Conservation (phyloP, 2,888 invertebrate species). For the Pteria penguin region DNA sequence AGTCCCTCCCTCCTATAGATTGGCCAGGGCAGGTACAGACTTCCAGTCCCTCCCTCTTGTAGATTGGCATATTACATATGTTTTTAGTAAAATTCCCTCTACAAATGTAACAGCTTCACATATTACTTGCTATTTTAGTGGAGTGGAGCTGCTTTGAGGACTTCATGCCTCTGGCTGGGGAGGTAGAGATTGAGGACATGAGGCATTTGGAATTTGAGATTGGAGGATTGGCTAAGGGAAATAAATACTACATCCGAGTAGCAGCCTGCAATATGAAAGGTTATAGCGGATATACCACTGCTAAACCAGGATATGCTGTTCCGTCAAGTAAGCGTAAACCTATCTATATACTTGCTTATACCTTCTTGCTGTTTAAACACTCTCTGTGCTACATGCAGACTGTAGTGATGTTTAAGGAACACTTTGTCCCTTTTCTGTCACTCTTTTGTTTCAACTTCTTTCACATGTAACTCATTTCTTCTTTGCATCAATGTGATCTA, state of each 20-base stretch:
- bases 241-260: constrained; percentile 93
- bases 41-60: too few species aligned
- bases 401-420: too few species aligned
- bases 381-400: too few species aligned
- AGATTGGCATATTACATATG: too few species aligned
- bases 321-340: constrained; percentile 96
- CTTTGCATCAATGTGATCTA: too few species aligned
- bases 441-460: neutral
- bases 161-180: constrained; percentile 90
- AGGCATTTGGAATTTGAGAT: constrained; percentile 84
- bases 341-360: too few species aligned
- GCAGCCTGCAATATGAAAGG: constrained; percentile 96
- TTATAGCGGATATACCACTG: constrained; percentile 88
- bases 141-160: constrained; percentile 95
- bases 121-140: constrained; percentile 83
- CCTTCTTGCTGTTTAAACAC: too few species aligned
- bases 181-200: constrained; percentile 85
- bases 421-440: too few species aligned
- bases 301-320: constrained; percentile 91
- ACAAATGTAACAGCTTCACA: too few species aligned
- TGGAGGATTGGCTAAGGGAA: constrained; percentile 90
- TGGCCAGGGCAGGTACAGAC: too few species aligned
- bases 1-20: too few species aligned
- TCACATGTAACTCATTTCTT: neutral
- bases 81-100: too few species aligned